Conservation (phyloP, 2,797 vertebrate species). For the Parotocinclus haroldoi region DNA sequence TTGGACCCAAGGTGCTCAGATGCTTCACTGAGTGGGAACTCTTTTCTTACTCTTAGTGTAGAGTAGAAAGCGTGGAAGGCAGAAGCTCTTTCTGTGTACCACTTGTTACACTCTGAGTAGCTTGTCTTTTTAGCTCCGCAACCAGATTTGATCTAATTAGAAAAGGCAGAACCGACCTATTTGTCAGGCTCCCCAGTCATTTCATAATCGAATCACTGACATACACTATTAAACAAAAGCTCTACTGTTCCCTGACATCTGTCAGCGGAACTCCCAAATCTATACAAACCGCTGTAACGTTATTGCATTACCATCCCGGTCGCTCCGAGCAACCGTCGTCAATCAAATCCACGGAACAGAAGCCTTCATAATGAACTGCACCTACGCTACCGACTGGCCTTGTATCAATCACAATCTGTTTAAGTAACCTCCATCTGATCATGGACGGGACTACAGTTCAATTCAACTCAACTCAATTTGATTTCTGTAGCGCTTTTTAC, state of each 20-base stretch:
- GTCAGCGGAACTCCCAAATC: not conserved
- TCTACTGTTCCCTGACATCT: constrained; percentile 9
- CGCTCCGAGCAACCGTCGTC: constrained; percentile 1
- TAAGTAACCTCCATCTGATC: constrained; percentile 34
- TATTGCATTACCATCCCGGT: constrained; percentile 18
- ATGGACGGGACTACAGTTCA: constrained; percentile 18
- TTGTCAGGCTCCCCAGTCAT: not conserved
- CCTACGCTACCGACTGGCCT: constrained; percentile 31
- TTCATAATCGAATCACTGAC: constrained; percentile 13
- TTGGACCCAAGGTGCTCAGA: too few species aligned
- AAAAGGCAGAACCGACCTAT: not conserved
- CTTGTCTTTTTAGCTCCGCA: not conserved
- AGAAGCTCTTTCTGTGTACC: too few species aligned
- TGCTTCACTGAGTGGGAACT: too few species aligned
- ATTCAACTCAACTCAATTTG: too few species aligned
- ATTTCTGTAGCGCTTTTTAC: too few species aligned
- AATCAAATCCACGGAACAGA: constrained; percentile 12
- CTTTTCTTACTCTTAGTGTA: too few species aligned
- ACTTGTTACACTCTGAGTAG: not conserved
- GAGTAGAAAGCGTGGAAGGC: too few species aligned
- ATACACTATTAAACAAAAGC: not conserved
- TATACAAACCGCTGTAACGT: not conserved
- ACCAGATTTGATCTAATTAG: constrained; percentile 2
- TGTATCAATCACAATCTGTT: constrained; percentile 30
- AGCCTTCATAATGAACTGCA: constrained; percentile 15